A percentile compares a stretch with the other conserved stretches of the same genome.
Conservation (phyloP, 2,888 invertebrate species). For the Andrena marginata region DNA sequence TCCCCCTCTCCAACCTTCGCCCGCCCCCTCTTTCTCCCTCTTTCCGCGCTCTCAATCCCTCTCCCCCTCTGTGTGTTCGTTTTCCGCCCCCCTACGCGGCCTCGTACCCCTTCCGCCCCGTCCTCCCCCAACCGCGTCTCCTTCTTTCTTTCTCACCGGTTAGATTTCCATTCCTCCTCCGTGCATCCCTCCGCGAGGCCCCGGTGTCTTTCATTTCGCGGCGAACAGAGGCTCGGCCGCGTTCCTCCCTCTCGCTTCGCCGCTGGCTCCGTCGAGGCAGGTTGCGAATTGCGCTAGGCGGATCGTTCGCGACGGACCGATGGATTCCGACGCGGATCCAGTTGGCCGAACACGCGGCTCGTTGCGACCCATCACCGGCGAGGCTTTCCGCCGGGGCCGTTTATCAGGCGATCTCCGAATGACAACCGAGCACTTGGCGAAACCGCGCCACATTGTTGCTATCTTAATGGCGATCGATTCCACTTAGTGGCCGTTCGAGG, state of each 20-base stretch:
- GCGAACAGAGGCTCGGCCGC: not conserved
- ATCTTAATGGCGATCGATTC: slow-evolving; percentile 43
- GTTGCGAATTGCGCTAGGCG: slow-evolving; percentile 6
- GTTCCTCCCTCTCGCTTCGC: not conserved
- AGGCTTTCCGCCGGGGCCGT: not conserved
- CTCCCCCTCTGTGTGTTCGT: slow-evolving; percentile 5
- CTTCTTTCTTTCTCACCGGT: slow-evolving; percentile 18
- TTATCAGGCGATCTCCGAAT: slow-evolving; percentile 24
- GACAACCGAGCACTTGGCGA: slow-evolving; percentile 15
- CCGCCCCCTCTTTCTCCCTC: slow-evolving; percentile 5
- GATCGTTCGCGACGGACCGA: not conserved
- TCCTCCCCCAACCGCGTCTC: not conserved
- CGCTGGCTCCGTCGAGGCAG: too few species aligned
- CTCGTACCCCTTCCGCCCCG: not conserved
- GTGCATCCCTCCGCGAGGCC: not conserved
- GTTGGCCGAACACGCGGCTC: not conserved
- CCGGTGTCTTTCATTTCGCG: slow-evolving; percentile 9
- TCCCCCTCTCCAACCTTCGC: not conserved
- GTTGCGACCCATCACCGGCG: not conserved
- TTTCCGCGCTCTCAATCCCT: not conserved
- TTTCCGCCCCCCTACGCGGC: slow-evolving; percentile 15
- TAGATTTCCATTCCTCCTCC: slow-evolving; percentile 28
- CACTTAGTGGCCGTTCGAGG: slow-evolving; percentile 16
- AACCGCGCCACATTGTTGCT: slow-evolving; percentile 18
- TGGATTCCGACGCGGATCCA: slow-evolving; percentile 8